Conservation (phyloP, 2,797 vertebrate genomes). For the Phylloscopus collybita region DNA sequence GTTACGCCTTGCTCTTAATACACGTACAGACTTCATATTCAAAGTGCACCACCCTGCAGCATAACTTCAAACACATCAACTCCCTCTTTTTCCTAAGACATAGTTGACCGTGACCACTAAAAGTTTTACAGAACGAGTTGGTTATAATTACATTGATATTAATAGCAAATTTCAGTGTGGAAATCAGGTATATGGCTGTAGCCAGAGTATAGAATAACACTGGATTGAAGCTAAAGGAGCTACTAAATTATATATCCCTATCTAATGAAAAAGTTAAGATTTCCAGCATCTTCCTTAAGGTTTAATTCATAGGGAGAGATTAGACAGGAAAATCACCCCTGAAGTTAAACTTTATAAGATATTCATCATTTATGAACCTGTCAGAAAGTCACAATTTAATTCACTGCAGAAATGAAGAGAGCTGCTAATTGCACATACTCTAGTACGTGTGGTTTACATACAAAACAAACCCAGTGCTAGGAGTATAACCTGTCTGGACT, state of each 20-base stretch:
- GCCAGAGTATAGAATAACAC: neutral
- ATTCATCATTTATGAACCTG: neutral
- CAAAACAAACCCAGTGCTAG: neutral
- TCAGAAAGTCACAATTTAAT: neutral
- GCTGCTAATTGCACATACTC: neutral
- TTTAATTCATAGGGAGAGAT: neutral
- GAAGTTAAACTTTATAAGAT: neutral
- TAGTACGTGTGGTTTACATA: neutral
- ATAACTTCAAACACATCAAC: neutral
- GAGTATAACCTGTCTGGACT: neutral
- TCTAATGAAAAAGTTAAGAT: constrained; percentile 6
- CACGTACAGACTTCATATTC: neutral
- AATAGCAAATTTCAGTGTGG: neutral
- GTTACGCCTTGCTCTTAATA: neutral
- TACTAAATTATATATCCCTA: constrained; percentile 1
- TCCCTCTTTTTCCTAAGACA: neutral
- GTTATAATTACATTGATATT: neutral
- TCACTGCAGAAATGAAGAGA: neutral
- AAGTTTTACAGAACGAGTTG: neutral
- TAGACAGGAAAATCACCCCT: neutral
- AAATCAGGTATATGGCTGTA: neutral
- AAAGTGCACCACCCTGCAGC: neutral
- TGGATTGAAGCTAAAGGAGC: neutral
- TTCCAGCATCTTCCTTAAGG: neutral
- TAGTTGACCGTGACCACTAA: neutral